Evolutionary conservation across 2,113 vertebrate species (phyloP).

Genomic region (Mystacornis crossleyi): DNA sequence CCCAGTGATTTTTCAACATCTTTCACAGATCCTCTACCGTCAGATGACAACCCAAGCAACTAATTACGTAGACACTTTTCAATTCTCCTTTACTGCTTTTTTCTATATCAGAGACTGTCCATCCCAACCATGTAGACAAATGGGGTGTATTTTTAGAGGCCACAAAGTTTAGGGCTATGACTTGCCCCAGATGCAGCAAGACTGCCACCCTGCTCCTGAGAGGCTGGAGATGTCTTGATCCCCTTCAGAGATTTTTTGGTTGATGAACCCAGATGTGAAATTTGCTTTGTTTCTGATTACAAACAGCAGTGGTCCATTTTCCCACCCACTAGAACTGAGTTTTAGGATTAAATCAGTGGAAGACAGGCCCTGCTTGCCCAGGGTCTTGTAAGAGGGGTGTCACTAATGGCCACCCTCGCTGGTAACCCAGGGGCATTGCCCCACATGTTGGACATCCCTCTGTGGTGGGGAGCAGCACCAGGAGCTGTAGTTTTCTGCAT

Average conservation of each 20-base stretch:
- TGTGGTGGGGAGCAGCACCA: not conserved
- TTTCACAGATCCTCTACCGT: not conserved
- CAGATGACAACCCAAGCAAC: not conserved
- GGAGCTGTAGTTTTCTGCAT: not conserved
- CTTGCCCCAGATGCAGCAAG: not conserved
- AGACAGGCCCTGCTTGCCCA: not conserved
- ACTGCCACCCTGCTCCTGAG: not conserved
- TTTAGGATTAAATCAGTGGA: not conserved
- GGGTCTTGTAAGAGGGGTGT: not conserved
- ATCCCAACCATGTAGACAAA: fast-evolving
- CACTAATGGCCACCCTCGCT: fast-evolving
- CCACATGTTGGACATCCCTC: fast-evolving
- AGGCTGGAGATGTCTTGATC: not conserved
- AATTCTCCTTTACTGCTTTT: not conserved
- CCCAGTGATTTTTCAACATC: not conserved
- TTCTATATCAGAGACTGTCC: not conserved
- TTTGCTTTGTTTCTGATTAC: not conserved
- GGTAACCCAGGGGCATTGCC: not conserved
- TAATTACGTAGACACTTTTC: not conserved
- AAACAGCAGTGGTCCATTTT: not conserved
- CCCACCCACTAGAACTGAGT: not conserved
- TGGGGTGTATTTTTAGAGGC: fast-evolving
- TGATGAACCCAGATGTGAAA: not conserved
- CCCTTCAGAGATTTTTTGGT: not conserved
- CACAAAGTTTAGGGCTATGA: not conserved